Conservation (phyloP, 92 coral and sea anemone species). For the Actinernus sp. region DNA sequence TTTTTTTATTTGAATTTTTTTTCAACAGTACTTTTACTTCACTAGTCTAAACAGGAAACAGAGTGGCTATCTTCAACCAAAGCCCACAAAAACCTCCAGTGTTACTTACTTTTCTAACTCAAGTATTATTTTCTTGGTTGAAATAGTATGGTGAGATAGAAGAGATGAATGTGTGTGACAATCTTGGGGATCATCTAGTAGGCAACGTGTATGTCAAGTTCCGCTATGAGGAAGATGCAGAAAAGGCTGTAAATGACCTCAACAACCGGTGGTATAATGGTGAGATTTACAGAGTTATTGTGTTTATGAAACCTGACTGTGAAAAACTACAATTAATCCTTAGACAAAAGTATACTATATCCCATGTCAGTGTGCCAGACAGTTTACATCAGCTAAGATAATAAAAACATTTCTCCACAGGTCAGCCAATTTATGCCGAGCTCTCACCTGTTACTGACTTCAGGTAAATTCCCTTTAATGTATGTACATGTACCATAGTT, state of each 20-base stretch:
- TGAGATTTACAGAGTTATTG: conserved; percentile 15
- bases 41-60: neutral
- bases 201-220: conserved; percentile 99
- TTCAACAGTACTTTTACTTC: too few relatives aligned
- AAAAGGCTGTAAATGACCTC: conserved; percentile 91
- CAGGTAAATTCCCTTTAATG: conserved; percentile 41
- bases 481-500: neutral
- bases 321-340: neutral
- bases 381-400: too few relatives aligned
- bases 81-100: neutral
- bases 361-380: too few relatives aligned
- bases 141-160: conserved; percentile 99
- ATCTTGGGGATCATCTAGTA: conserved; percentile 98
- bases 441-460: conserved; percentile 99
- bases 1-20: too few relatives aligned
- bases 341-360: too few relatives aligned
- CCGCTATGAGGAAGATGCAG: conserved; percentile 99
- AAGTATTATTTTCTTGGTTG: neutral
- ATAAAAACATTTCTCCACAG: conserved; percentile 51
- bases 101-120: neutral
- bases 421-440: conserved; percentile 98
- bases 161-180: conserved; percentile 99
- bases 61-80: too few relatives aligned
- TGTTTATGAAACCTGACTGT: neutral
- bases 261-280: conserved; percentile 99